Conservation (phyloP, 2,797 vertebrate genomes). For the Mergus octosetaceus region DNA sequence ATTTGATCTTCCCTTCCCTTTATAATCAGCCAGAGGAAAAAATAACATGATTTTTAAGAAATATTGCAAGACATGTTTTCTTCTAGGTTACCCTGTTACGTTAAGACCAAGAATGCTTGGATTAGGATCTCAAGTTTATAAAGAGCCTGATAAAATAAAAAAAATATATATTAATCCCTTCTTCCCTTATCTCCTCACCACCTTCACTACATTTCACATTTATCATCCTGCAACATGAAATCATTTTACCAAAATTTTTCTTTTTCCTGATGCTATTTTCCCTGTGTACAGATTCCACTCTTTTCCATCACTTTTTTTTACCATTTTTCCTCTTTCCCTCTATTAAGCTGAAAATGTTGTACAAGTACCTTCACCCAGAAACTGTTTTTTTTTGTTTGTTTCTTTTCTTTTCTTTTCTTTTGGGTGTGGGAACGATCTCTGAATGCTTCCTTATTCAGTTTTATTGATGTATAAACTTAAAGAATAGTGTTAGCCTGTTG, state of each 20-base stretch:
- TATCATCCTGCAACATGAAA: neutral
- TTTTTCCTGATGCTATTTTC: neutral
- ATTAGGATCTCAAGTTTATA: neutral
- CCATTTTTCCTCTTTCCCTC: neutral
- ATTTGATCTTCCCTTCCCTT: neutral
- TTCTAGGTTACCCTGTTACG: neutral
- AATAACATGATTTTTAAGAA: neutral
- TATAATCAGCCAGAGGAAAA: neutral
- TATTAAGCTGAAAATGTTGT: neutral
- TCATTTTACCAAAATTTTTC: neutral
- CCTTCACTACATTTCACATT: neutral
- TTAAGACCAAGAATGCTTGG: neutral
- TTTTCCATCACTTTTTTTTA: neutral
- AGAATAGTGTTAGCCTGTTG: neutral
- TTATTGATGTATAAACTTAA: neutral
- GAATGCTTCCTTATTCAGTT: neutral
- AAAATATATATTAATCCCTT: neutral
- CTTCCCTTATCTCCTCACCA: neutral
- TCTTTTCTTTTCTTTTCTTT: neutral
- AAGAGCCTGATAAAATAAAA: neutral
- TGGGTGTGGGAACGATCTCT: neutral
- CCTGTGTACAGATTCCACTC: fast-evolving
- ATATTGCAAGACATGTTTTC: neutral
- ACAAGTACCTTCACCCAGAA: neutral
- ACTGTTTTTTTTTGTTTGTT: too few relatives aligned